phyloP scores from a whole-genome alignment of 1,140 invertebrate genomes.

The Neomicropteryx cornuta region DNA sequence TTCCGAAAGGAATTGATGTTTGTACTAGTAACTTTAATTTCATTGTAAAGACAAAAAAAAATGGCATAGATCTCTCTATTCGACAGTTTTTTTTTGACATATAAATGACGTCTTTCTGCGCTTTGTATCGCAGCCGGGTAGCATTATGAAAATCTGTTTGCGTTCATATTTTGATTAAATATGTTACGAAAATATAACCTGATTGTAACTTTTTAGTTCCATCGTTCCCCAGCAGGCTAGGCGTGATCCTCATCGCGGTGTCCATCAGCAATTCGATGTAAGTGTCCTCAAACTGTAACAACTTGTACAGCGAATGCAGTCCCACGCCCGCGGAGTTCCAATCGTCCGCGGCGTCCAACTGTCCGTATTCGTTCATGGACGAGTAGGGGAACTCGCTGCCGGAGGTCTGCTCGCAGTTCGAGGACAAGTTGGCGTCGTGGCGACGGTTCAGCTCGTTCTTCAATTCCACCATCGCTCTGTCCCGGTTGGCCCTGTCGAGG shows the following conservation, averaged over 20 bases:
- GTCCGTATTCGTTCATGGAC: constrained; percentile 28
- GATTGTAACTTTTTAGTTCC: constrained; percentile 28
- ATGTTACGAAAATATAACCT: constrained; percentile 5
- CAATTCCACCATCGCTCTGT: constrained; percentile 30
- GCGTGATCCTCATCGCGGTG: constrained; percentile 30
- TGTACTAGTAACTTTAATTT: neutral
- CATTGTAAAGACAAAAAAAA: neutral
- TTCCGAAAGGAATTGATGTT: too few species aligned
- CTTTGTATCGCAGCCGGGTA: neutral
- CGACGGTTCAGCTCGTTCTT: constrained; percentile 26
- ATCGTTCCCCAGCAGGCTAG: constrained; percentile 27
- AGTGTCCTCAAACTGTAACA: constrained; percentile 37
- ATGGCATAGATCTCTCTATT: constrained; percentile 6
- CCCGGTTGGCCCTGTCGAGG: constrained; percentile 26
- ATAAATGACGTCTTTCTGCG: neutral
- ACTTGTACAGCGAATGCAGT: constrained; percentile 8
- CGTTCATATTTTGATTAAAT: neutral
- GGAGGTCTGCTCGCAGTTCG: constrained; percentile 22
- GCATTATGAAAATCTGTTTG: too few species aligned
- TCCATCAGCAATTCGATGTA: constrained; percentile 38
- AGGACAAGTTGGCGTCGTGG: constrained; percentile 21
- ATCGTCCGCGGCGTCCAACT: constrained; percentile 23
- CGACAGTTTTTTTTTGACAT: constrained; percentile 23
- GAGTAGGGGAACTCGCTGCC: constrained; percentile 33
- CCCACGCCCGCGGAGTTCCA: constrained; percentile 23